Evolutionary conservation across 2,797 vertebrate genomes (phyloP).

Genomic region (Diplodus puntazzo): DNA sequence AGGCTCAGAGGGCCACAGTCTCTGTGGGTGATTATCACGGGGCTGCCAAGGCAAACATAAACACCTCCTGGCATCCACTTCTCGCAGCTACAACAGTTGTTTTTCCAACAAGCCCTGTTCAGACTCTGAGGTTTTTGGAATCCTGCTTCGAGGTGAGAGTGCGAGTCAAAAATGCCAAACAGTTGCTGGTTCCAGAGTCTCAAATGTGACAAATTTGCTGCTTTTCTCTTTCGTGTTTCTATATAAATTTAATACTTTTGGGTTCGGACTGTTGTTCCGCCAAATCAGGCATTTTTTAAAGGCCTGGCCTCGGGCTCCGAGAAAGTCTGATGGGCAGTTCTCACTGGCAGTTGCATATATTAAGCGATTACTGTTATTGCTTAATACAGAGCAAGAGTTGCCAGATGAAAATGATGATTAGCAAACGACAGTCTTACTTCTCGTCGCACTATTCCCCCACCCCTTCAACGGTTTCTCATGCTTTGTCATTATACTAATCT

Average conservation of each 20-base stretch:
- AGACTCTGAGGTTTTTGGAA: no score
- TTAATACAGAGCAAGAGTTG: neutral
- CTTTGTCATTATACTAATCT: neutral
- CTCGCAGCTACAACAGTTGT: constrained; percentile 24
- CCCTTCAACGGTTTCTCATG: neutral
- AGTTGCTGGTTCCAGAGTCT: constrained; percentile 17
- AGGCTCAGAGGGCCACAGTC: constrained; percentile 14
- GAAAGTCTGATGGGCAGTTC: neutral
- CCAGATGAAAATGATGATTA: constrained; percentile 9
- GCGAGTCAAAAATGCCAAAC: no score
- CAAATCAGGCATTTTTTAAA: no score
- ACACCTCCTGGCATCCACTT: constrained; percentile 22
- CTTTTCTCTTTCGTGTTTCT: constrained; percentile 9
- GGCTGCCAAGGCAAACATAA: constrained; percentile 29
- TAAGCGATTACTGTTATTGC: neutral
- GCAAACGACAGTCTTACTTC: neutral
- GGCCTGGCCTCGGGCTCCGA: neutral
- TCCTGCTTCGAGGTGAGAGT: no score
- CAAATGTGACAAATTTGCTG: constrained; percentile 19
- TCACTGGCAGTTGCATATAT: neutral
- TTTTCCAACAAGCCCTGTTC: constrained; percentile 28
- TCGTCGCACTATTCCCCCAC: neutral
- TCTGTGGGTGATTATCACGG: constrained; percentile 35
- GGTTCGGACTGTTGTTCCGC: neutral
- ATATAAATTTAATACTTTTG: neutral